These are phyloP conservation scores for Sebastes taczanowskii DNA, from an alignment of 2,797 vertebrate genomes.

Conservation along the genomic window DNA sequence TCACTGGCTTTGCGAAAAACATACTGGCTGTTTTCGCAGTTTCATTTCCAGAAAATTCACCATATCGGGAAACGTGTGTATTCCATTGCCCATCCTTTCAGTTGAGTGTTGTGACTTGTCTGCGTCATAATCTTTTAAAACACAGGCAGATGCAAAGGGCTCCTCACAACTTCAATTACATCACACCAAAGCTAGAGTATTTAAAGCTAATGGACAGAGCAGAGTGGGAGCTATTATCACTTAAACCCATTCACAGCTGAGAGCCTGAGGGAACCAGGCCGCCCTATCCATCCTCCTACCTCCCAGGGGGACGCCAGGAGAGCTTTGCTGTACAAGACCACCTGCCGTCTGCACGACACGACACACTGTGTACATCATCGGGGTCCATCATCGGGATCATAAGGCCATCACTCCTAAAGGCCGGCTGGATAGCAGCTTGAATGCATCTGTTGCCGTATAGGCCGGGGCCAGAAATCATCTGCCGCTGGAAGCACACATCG, in stretches of 20 bases:
- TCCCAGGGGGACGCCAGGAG: conserved; percentile 11
- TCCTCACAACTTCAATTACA: conserved; percentile 2
- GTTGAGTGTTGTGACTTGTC: not conserved
- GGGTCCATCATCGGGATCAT: conserved; percentile 11
- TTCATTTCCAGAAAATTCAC: not conserved
- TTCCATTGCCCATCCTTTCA: not conserved
- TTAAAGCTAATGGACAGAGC: conserved; percentile 64
- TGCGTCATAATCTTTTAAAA: not conserved
- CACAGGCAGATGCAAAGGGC: not conserved
- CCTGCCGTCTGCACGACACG: conserved; percentile 47
- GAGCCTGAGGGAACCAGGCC: conserved; percentile 20
- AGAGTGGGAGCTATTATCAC: conserved; percentile 45
- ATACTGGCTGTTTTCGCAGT: not conserved
- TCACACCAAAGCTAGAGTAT: conserved; percentile 34
- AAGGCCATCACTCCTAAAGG: not conserved
- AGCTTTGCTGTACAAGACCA: conserved; percentile 42
- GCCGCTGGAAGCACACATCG: not conserved
- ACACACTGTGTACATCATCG: conserved; percentile 12
- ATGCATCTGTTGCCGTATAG: conserved; percentile 32
- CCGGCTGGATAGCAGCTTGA: conserved; percentile 36
- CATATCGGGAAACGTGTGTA: not conserved
- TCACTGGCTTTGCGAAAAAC: not conserved
- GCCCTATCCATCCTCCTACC: not conserved
- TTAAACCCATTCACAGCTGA: conserved; percentile 56
- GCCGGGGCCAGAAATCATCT: conserved; percentile 6